Evolutionary conservation across 92 coral and sea anemone genomes (phyloP).

Genomic region (Phenganax stokvisi): DNA sequence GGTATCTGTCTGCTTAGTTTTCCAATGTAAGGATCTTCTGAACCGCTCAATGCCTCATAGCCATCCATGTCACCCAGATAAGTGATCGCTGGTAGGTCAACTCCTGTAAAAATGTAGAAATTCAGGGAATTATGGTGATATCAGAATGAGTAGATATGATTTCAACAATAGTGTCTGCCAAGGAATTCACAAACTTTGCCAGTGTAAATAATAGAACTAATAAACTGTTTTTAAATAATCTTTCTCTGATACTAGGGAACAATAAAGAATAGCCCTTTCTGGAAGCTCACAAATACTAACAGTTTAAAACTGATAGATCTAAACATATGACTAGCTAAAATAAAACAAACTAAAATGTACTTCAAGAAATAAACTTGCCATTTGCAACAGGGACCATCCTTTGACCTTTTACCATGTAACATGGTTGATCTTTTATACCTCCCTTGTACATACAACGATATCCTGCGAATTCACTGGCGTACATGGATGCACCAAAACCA

Average conservation of each 20-base stretch:
- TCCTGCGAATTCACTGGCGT: background rate
- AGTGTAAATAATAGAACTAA: too few relatives aligned
- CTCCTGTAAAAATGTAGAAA: background rate
- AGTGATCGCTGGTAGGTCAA: slow-evolving; percentile 28
- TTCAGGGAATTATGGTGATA: background rate
- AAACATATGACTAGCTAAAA: too few relatives aligned
- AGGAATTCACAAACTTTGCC: too few relatives aligned
- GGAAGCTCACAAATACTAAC: too few relatives aligned
- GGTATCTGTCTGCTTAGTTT: slow-evolving; percentile 25
- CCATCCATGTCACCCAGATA: slow-evolving; percentile 35
- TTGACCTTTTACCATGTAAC: slow-evolving; percentile 32
- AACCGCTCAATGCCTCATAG: slow-evolving; percentile 30
- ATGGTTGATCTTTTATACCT: slow-evolving; percentile 29
- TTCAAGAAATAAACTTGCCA: background rate
- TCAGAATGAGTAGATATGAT: background rate
- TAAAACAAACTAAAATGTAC: too few relatives aligned
- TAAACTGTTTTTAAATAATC: too few relatives aligned
- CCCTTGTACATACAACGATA: slow-evolving; percentile 30
- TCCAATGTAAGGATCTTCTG: slow-evolving; percentile 38
- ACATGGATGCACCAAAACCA: slow-evolving; percentile 36
- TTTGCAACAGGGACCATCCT: slow-evolving; percentile 29
- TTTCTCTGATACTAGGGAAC: too few relatives aligned
- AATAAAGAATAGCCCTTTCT: too few relatives aligned
- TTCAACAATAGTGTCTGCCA: background rate
- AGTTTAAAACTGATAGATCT: too few relatives aligned